phyloP scores from a whole-genome alignment of 2,797 vertebrate genomes.

The Saxicola maurus region DNA sequence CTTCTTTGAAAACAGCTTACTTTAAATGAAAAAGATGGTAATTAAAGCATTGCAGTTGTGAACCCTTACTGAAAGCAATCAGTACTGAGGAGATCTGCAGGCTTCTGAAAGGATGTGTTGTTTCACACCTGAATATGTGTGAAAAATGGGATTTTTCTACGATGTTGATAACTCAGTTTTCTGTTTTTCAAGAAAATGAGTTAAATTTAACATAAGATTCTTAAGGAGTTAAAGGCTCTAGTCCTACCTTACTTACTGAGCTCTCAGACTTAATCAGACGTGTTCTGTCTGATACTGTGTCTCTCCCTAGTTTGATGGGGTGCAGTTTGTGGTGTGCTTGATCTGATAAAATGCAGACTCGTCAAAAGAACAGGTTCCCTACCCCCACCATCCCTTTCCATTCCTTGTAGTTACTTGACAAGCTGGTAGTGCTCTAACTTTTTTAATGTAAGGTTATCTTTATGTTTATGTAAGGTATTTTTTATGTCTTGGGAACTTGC shows the following conservation, averaged over 20 bases:
- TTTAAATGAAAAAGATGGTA: background rate
- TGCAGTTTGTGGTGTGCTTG: background rate
- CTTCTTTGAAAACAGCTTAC: background rate
- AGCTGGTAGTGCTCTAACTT: background rate
- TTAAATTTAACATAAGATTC: background rate
- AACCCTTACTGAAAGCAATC: background rate
- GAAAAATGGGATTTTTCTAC: background rate
- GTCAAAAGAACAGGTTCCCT: background rate
- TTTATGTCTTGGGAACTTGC: background rate
- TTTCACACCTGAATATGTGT: background rate
- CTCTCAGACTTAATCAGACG: fast-evolving
- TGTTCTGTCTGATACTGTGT: background rate
- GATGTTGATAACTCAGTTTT: background rate
- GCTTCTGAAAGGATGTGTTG: background rate
- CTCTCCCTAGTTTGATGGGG: background rate
- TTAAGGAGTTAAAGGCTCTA: background rate
- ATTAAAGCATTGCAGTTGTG: background rate
- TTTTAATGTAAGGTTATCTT: background rate
- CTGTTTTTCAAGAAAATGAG: background rate
- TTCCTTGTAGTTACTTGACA: background rate
- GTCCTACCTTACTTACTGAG: background rate
- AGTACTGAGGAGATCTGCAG: background rate
- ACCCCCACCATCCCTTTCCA: background rate
- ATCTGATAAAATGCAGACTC: background rate
- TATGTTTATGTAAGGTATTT: background rate